Conservation (phyloP, 2,797 vertebrate genomes). For the Amblyopsis hoosieri region DNA sequence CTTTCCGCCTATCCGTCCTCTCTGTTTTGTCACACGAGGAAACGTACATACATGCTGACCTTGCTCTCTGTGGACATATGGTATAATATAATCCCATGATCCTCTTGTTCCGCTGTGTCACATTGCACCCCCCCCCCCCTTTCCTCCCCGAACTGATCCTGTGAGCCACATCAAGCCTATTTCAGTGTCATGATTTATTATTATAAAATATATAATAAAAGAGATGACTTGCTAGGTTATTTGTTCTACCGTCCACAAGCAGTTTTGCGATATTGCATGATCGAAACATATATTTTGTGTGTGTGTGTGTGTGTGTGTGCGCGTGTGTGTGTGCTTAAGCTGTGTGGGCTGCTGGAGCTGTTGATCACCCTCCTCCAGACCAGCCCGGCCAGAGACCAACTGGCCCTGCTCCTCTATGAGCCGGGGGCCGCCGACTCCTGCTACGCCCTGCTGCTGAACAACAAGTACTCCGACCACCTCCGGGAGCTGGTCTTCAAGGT, state of each 20-base stretch:
- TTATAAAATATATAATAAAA: not conserved
- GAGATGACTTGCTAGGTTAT: not conserved
- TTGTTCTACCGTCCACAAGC: not conserved
- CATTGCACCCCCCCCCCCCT: not conserved
- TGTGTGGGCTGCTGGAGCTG: constrained; percentile 87
- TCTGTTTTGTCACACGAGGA: constrained; percentile 31
- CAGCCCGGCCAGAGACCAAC: constrained; percentile 87
- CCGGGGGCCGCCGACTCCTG: constrained; percentile 91
- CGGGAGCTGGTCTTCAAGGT: constrained; percentile 96
- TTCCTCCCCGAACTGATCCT: too few relatives aligned
- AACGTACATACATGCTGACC: constrained; percentile 23
- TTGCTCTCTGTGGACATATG: constrained; percentile 38
- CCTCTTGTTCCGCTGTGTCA: too few relatives aligned
- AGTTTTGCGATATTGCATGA: not conserved
- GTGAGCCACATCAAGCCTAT: too few relatives aligned
- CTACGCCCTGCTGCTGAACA: constrained; percentile 90
- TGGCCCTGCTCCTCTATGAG: constrained; percentile 93
- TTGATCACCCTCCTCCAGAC: constrained; percentile 87
- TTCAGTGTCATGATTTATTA: too few relatives aligned
- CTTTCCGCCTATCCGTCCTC: constrained; percentile 23
- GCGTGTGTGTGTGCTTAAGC: constrained; percentile 68
- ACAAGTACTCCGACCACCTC: constrained; percentile 89
- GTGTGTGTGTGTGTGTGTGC: constrained; percentile 29
- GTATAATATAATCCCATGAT: constrained; percentile 19
- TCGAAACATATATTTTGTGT: not conserved